These are phyloP conservation scores for Ariolimax columbianus DNA, from an alignment of 2,888 invertebrate genomes.

Conservation along the genomic window DNA sequence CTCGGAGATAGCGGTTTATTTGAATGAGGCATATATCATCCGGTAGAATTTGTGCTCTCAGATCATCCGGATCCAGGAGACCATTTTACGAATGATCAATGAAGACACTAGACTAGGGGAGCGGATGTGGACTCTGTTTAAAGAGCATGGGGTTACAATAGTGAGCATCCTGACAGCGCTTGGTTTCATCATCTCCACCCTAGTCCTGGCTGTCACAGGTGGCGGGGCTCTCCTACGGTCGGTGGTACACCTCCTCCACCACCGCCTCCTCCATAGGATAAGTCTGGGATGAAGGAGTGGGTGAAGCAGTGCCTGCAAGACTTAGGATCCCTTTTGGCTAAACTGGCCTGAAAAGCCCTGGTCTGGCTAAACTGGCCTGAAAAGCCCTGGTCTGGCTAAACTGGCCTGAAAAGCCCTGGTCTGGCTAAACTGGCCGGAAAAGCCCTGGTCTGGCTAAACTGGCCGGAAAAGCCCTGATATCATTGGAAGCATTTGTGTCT, in stretches of 20 bases:
- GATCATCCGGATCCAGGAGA: not conserved
- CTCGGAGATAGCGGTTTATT: not conserved
- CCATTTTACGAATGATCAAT: not conserved
- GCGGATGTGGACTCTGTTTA: slow-evolving; percentile 7
- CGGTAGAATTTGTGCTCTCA: not conserved
- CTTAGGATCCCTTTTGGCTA: no score
- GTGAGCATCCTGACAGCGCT: no score
- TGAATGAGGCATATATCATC: no score
- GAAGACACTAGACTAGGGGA: slow-evolving; percentile 16
- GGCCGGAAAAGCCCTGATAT: not conserved
- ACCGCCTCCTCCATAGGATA: slow-evolving; percentile 2
- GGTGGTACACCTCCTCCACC: not conserved
- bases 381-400: not conserved
- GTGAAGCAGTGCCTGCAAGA: no score
- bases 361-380: no score
- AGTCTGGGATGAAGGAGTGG: not conserved
- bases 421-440: slow-evolving; percentile 11
- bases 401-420: not conserved
- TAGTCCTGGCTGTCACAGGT: not conserved
- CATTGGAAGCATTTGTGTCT: not conserved
- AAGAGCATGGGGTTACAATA: not conserved
- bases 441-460: no score
- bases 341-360: no score
- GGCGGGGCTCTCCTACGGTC: no score
- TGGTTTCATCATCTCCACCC: not conserved